A percentile compares a stretch with the other conserved stretches of the same genome.
phyloP scores from a whole-genome alignment of 2,888 invertebrate species.

The Zonitis immaculata region DNA sequence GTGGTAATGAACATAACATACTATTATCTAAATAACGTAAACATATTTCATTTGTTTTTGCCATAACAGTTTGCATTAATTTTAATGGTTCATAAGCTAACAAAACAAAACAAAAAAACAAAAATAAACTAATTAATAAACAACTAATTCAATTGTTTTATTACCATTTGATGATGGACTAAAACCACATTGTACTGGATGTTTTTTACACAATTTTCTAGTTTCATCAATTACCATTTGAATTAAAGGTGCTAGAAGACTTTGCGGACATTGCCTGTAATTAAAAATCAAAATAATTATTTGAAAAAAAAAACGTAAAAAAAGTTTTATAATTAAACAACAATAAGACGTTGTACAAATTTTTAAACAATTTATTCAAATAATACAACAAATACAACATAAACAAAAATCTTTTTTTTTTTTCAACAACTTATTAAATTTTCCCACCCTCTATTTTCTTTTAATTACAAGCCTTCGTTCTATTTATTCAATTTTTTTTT shows the following conservation, averaged over 20 bases:
- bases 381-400: background rate
- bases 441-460: constrained; percentile 37
- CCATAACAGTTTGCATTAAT: constrained; percentile 69
- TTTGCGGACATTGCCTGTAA: constrained; percentile 66
- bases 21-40: constrained; percentile 65
- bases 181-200: constrained; percentile 62
- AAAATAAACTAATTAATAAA: no score
- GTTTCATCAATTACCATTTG: constrained; percentile 66
- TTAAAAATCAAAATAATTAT: constrained; percentile 13
- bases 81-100: constrained; percentile 67
- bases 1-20: constrained; percentile 60
- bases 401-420: background rate
- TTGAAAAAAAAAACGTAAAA: no score
- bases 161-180: constrained; percentile 60
- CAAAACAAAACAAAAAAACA: no score
- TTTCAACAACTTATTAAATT: no score
- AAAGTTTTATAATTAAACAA: no score
- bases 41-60: constrained; percentile 68
- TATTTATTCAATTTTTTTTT: no score
- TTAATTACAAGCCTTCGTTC: no score
- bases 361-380: background rate
- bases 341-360: no score
- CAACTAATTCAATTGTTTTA: no score
- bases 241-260: constrained; percentile 62
- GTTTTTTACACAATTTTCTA: constrained; percentile 58